phyloP scores from a whole-genome alignment of 2,113 vertebrate genomes.

The Glareola pratincola region DNA sequence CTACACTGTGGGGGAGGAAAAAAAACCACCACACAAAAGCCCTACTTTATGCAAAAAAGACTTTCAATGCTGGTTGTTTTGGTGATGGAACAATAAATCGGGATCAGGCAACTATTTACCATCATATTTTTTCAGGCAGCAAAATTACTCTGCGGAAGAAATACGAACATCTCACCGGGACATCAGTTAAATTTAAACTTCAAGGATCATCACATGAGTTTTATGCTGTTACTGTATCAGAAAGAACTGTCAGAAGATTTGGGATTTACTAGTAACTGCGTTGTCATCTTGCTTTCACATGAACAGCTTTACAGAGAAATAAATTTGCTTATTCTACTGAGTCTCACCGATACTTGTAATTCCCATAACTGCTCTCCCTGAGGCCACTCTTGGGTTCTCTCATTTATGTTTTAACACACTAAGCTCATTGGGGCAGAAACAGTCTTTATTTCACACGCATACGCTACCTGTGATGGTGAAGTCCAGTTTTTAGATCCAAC shows the following conservation, averaged over 20 bases:
- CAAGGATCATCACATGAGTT: background rate
- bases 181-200: background rate
- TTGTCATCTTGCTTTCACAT: too few species aligned
- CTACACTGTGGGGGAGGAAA: fast-evolving
- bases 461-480: background rate
- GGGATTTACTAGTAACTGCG: background rate
- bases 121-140: fast-evolving
- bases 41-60: fast-evolving
- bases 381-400: fast-evolving
- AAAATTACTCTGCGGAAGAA: background rate
- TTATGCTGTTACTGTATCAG: background rate
- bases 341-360: background rate
- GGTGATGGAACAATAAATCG: fast-evolving
- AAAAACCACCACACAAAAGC: fast-evolving
- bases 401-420: background rate
- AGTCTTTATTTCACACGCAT: background rate
- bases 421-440: background rate
- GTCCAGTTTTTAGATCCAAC: background rate
- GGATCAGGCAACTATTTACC: background rate
- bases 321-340: background rate
- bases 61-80: fast-evolving
- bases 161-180: background rate
- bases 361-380: background rate
- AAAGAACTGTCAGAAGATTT: background rate
- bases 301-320: background rate